Base-by-base conservation (phyloP, 1,140 invertebrate species). In the Drosophila persimilis region DNA sequence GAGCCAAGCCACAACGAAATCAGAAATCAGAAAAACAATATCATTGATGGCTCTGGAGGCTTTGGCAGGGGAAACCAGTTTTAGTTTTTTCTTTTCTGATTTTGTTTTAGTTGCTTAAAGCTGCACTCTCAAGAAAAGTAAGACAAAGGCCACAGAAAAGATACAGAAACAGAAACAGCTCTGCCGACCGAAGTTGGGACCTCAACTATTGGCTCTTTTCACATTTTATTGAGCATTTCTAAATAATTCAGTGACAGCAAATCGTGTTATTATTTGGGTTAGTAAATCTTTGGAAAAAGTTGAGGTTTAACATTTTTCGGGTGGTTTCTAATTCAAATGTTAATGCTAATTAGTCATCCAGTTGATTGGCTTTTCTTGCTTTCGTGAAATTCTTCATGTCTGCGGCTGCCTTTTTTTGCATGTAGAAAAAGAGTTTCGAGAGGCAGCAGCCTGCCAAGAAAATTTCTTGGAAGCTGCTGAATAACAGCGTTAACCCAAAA, bases 401-500 rank as follows among this genome's bases (percentile, higher is more conserved):
- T 39, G 35, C 4, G 13, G 35, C 4, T 39, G 35, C 3, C 43
- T 44, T 24, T 72, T 80, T 64, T 69, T 66, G 74, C 65, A 76
- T 84, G 79, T 62, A 54, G 43, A 64, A 62, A 62, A 74, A 62
- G 70, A 62, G 70, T 53, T 76, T 65, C 26, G 39, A 73, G 62
- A 56, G 69, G 48, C 35, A 61, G 24, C 66, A 55, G 39, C 35
- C 44, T 59, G 55, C 22, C 58, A 63, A 63, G 69, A 73, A 80
- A 66, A 58, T 80, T 85, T 84, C 77, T 73, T 70, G 73, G 77
- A 85, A 84, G 73, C 80, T 70, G 73, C 80, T 70, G 55, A 73
- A 72, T 54, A 73, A 63, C 58, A 48, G 59, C 51, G 43, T 57
- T 47, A 20, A 56, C 52, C 59, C 71, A 66, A 74, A 72, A 75